Base-by-base conservation (phyloP, 2,797 vertebrate genomes). In the Chromis chromis region DNA sequence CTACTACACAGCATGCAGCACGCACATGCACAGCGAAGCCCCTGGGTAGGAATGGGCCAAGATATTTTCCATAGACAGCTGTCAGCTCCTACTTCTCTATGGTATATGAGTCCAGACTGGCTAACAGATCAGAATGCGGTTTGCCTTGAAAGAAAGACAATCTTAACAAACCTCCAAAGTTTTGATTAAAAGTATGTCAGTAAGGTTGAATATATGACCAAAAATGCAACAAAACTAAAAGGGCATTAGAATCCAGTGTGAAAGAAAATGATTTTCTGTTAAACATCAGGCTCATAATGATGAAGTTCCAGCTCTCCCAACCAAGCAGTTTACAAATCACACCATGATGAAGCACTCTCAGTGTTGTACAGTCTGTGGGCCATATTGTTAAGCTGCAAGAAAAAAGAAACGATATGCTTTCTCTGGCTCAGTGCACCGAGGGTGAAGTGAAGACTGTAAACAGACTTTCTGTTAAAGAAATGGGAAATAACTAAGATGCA, bases 51-150 rank as follows among this genome's bases (percentile, higher is more conserved):
- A 85, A 74, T 9, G 56, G 40, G 84, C 75, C 60, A 58, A 86
- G 76, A 84, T 49, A 81, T 77, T 69, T 85, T 84, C 65, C 70
- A 76, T 60, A 76, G 74, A 87, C 87, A 92, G 87, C 90, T 91
- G 91, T 87, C 89, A 87, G 68, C 81, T 66, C 70, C 64, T 59
- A 16, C 79, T 50, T 27, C 70, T 71, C 61, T 7, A 46, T 68
- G 58, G 60, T 56, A 17, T 22, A 31, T 33, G 50, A 77, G 44
- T 39, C 63, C 61, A 74, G 54, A 79, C 33, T 52, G 31, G 59
- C 64, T 75, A 56, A 76, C 22, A 21, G 36, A 83, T 57, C 42
- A 56, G 39, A 74, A 65, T 2, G 28, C 6, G 6, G 27, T 40
- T 63, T 27, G n/a, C 57, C 33, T 58, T 54, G 17, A 70, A 81